Base-by-base conservation (phyloP, 2,113 vertebrate genomes). In the Oophaga pumilio region DNA sequence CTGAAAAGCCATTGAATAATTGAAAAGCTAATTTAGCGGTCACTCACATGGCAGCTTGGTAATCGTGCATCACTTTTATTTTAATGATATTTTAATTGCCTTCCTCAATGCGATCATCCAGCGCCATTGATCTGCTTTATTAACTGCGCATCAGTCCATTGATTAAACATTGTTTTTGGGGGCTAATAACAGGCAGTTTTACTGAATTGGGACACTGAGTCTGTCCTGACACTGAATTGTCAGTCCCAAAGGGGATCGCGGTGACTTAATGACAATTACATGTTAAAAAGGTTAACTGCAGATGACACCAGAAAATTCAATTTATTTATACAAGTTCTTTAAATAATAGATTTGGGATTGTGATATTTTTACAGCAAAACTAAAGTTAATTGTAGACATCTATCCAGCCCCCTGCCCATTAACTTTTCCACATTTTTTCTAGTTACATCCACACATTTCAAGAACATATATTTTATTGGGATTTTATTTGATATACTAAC, bases 21-120 rank as follows among this genome's bases (percentile, higher is more conserved):
- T 84, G 81, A 88, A 88, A 88, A 88, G 80, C 87, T 88, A 88
- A 88, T 88, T 88, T 88, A 84, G 87, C 82, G 71, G 87, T 84
- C 87, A 88, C 22, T 77, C 80, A 84, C 57, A 76, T 56, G 80
- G 64, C 69, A 17, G 81, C 50, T 15, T 24, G n/a, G 73, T 88
- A 88, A 88, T 88, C 81, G 87, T 84, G 68, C 87, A 76, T 88
- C 73, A 76, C 87, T 88, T 77, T 83, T 79, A n/a, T 84, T 87
- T 88, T 68, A 88, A 88, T 84, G 80, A 88, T 76, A 60, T 76
- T 88, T 88, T 88, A 88, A 88, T 88, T 88, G 87, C 81, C 71
- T 83, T 71, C 59, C 43, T 68, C 57, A 77, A 84, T 66, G 62
- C 71, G 73, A 83, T 88, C 71, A 84, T 77, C 87, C 73, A 68